These are phyloP conservation scores for Tenthredo amoena DNA, from an alignment of 2,888 invertebrate species.

Conservation along the genomic window DNA sequence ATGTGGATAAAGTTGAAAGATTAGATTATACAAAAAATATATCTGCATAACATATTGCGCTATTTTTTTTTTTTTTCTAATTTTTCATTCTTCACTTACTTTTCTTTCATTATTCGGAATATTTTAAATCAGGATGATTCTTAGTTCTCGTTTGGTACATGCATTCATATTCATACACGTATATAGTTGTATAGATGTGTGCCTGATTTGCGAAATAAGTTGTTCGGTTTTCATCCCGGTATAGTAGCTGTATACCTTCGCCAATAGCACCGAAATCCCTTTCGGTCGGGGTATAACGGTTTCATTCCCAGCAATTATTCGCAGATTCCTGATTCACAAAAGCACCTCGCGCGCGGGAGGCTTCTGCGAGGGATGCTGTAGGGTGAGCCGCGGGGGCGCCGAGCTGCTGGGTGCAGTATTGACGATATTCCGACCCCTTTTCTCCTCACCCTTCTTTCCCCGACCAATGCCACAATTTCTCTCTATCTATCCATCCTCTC, in stretches of 20 bases:
- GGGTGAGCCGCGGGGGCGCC: slow-evolving; percentile 58
- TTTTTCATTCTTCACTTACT: not conserved
- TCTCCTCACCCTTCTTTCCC: not conserved
- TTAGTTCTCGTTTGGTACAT: not conserved
- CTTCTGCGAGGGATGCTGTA: slow-evolving; percentile 49
- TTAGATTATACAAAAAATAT: not conserved
- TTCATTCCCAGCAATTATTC: slow-evolving; percentile 48
- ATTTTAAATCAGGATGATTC: not conserved
- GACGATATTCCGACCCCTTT: slow-evolving; percentile 65
- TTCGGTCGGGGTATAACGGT: slow-evolving; percentile 27
- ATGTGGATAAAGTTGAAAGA: not conserved
- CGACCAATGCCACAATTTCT: slow-evolving; percentile 52
- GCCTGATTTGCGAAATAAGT: not conserved
- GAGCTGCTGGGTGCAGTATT: slow-evolving; percentile 68
- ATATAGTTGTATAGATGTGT: not conserved
- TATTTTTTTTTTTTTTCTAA: not conserved
- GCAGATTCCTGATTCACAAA: slow-evolving; percentile 48
- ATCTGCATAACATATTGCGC: too few relatives aligned
- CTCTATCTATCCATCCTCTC: slow-evolving; percentile 37
- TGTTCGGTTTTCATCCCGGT: too few relatives aligned
- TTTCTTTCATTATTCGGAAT: too few relatives aligned
- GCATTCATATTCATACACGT: not conserved
- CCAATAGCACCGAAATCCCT: slow-evolving; percentile 18
- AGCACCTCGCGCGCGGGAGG: slow-evolving; percentile 19
- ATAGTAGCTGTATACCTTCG: not conserved